Evolutionary conservation across 1,140 invertebrate species (phyloP).

Genomic region (Caenorhabditis brenneri): DNA sequence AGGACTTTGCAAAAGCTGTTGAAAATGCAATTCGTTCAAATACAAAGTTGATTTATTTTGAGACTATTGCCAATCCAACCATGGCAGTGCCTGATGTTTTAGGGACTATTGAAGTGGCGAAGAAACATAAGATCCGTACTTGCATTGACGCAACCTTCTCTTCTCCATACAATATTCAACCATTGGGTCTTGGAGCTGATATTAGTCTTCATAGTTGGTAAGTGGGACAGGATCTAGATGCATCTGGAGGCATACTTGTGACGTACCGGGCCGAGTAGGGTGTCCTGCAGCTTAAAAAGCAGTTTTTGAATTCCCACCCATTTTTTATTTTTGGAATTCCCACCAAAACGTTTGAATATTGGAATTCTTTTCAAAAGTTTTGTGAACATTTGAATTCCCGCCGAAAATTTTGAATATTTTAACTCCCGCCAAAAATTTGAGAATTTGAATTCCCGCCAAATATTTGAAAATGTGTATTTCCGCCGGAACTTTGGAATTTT

Average conservation of each 20-base stretch:
- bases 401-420: no score
- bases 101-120: conserved; percentile 21
- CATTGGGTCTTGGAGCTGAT: conserved; percentile 38
- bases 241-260: no score
- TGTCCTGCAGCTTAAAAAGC: no score
- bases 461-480: no score
- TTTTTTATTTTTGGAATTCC: no score
- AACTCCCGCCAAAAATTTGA: no score
- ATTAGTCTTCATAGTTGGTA: conserved; percentile 49
- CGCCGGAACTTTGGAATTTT: no score
- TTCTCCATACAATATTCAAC: conserved; percentile 37
- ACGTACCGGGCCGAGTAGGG: no score
- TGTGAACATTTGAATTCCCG: no score
- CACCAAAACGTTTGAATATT: not conserved
- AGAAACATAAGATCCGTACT: conserved; percentile 38
- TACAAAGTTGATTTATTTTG: conserved; percentile 48
- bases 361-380: not conserved
- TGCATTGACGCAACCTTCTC: conserved; percentile 51
- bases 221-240: no score
- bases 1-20: conserved; percentile 36
- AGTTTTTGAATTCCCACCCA: no score
- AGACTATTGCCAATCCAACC: conserved; percentile 46
- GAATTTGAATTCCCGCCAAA: no score
- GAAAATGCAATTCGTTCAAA: conserved; percentile 37
- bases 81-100: conserved; percentile 45